phyloP scores from a whole-genome alignment of 2,113 vertebrate species.

The Ammodramus savannarum region DNA sequence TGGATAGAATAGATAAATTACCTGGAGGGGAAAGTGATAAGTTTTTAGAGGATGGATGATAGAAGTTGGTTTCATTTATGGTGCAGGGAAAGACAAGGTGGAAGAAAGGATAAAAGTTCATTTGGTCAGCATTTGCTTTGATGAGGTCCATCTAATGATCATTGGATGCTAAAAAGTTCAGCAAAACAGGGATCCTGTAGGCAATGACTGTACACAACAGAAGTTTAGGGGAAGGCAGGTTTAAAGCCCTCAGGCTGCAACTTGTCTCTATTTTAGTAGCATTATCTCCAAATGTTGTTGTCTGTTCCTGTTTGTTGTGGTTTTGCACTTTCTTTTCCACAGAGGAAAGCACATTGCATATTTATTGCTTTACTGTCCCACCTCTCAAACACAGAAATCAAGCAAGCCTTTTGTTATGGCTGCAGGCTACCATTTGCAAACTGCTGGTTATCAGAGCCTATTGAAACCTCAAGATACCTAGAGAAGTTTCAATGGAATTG shows the following conservation, averaged over 20 bases:
- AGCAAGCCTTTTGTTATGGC: constrained; percentile 50
- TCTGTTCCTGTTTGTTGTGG: background rate
- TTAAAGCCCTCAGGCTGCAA: background rate
- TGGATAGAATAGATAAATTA: background rate
- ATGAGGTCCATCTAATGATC: background rate
- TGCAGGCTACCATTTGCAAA: constrained; percentile 57
- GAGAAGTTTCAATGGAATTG: background rate
- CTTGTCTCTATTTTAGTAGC: background rate
- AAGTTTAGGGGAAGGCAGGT: background rate
- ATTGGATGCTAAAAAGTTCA: background rate
- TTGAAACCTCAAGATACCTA: constrained; percentile 25
- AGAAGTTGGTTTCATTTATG: background rate
- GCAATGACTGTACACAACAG: background rate
- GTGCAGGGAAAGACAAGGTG: background rate
- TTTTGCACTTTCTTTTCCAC: background rate
- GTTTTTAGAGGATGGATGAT: background rate
- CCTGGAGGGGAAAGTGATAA: background rate
- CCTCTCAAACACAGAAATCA: constrained; percentile 29
- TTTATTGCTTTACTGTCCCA: constrained; percentile 28
- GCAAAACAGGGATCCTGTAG: background rate
- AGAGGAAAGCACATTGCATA: constrained; percentile 24
- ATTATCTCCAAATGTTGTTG: background rate
- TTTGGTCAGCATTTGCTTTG: background rate
- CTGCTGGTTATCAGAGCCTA: background rate
- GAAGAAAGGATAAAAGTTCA: background rate